Percentiles rank a stretch among this genome's conserved stretches.
Conservation (phyloP, 2,797 vertebrate species). For the Semotilus atromaculatus region DNA sequence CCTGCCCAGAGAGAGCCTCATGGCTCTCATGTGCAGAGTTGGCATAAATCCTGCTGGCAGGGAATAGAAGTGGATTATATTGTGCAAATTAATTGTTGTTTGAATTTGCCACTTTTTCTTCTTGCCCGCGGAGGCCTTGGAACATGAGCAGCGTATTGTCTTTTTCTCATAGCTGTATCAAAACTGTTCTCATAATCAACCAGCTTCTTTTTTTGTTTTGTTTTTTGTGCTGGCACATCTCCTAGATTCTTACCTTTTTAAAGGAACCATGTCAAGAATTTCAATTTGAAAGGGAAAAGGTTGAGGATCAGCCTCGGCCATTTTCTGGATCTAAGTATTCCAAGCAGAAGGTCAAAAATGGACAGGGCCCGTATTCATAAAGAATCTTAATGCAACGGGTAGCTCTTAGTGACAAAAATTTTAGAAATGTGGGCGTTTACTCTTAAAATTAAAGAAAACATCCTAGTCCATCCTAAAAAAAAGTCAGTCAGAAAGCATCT, state of each 20-base stretch:
- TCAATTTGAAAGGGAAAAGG: neutral
- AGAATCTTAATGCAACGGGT: too few species aligned
- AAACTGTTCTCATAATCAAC: too few species aligned
- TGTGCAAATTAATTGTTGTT: constrained; percentile 55
- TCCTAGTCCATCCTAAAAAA: too few species aligned
- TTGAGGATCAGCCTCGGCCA: neutral
- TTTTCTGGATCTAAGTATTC: neutral
- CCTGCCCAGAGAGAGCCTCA: constrained; percentile 54
- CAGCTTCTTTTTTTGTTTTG: neutral
- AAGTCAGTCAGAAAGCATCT: too few species aligned
- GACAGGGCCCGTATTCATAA: neutral
- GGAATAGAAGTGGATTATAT: constrained; percentile 56
- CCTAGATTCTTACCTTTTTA: constrained; percentile 14
- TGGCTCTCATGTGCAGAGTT: constrained; percentile 46
- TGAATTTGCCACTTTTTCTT: constrained; percentile 48
- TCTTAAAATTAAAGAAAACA: too few species aligned
- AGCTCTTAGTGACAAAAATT: too few species aligned
- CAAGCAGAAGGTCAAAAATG: constrained; percentile 5
- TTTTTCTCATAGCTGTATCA: constrained; percentile 1
- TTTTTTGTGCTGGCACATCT: neutral
- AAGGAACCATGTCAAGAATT: constrained; percentile 13
- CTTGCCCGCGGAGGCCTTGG: constrained; percentile 32
- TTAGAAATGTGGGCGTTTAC: too few species aligned
- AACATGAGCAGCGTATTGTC: constrained; percentile 7
- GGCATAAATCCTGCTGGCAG: constrained; percentile 57